Percentiles rank a stretch among this genome's conserved stretches.
Conservation (phyloP, 2,888 invertebrate species). For the Masnerella sp. region DNA sequence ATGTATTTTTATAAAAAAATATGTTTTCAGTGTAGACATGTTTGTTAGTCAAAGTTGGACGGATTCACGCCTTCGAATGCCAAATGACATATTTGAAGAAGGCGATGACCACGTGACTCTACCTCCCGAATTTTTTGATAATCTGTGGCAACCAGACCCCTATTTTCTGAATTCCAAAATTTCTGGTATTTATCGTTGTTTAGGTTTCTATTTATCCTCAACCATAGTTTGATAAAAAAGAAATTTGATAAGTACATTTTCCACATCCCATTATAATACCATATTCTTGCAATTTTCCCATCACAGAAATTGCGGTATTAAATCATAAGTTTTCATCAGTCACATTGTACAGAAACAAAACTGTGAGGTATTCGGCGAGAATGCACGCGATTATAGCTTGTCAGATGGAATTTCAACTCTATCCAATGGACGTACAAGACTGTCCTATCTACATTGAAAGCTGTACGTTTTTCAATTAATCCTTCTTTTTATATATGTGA, state of each 20-base stretch:
- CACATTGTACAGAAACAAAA: constrained; percentile 88
- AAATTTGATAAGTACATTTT: neutral
- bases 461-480: constrained; percentile 81
- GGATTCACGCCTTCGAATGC: constrained; percentile 86
- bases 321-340: constrained; percentile 90
- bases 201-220: no score
- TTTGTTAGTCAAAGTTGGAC: constrained; percentile 90
- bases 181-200: constrained; percentile 81
- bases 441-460: constrained; percentile 91
- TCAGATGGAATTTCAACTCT: constrained; percentile 92
- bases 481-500: no score
- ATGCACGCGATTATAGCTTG: constrained; percentile 92
- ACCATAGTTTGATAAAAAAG: no score
- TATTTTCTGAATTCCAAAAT: constrained; percentile 92
- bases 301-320: constrained; percentile 87
- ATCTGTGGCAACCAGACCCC: constrained; percentile 92
- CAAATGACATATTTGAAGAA: constrained; percentile 88
- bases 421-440: constrained; percentile 91
- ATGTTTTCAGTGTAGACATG: constrained; percentile 87
- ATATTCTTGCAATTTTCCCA: constrained; percentile 56
- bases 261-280: no score
- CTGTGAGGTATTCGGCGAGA: constrained; percentile 87
- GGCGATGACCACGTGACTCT: constrained; percentile 89
- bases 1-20: no score
- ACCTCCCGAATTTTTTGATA: constrained; percentile 89